Percentiles rank a stretch among this genome's conserved stretches.
Evolutionary conservation across 2,113 vertebrate genomes (phyloP).

Genomic region (Semnornis frantzii): DNA sequence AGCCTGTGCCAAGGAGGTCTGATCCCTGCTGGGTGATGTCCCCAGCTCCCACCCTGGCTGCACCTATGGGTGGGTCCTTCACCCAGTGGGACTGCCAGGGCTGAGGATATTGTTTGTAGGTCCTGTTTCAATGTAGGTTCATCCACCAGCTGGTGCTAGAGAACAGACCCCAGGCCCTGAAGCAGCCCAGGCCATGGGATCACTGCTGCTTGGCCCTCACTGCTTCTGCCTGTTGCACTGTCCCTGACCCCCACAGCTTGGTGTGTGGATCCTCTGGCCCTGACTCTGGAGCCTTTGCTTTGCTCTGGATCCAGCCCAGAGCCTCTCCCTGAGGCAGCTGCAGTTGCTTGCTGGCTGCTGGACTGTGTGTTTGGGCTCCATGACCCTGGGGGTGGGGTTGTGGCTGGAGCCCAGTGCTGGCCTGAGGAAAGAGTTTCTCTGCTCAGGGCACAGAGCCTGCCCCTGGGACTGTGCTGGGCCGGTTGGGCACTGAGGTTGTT

Average conservation of each 20-base stretch:
- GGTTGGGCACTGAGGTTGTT: background rate
- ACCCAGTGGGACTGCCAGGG: too few relatives aligned
- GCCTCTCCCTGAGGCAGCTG: background rate
- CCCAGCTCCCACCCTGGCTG: background rate
- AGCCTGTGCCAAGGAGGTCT: rapidly evolving
- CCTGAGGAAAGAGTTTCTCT: background rate
- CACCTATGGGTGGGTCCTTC: rapidly evolving
- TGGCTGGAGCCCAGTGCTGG: background rate
- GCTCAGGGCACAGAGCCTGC: rapidly evolving
- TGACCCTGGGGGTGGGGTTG: too few relatives aligned
- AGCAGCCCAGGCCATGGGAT: rapidly evolving
- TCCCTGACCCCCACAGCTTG: rapidly evolving
- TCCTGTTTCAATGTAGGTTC: background rate
- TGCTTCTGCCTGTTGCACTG: background rate
- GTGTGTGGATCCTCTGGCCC: rapidly evolving
- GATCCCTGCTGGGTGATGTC: rapidly evolving
- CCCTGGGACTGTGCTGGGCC: background rate
- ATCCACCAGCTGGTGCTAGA: background rate
- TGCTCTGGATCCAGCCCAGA: background rate
- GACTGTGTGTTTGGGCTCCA: rapidly evolving
- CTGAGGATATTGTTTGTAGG: background rate
- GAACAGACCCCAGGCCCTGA: rapidly evolving
- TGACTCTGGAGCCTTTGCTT: background rate
- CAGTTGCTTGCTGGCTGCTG: background rate
- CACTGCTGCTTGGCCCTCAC: too few relatives aligned